Evolutionary conservation across 2,888 invertebrate species (phyloP), one percentile per base, ranked within the genome.

Genomic region (Hemicrepidius hirtus): DNA sequence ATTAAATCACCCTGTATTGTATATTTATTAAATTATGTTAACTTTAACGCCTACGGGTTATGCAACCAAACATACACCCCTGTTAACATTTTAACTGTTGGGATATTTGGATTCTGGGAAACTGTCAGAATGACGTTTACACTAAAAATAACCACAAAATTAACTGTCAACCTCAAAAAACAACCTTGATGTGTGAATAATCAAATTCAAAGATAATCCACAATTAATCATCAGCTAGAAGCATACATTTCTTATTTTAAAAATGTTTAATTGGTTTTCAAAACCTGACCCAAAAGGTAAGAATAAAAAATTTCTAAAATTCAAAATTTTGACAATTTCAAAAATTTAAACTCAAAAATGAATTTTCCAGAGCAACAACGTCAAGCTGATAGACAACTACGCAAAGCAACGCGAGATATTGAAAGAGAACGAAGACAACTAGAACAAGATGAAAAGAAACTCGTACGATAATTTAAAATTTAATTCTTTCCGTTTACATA

Each of bases 391-490:
- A 89, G 92, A 70, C 92, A 92, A 59, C 86, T 97, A 20, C 89
- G 94, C 7, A 95, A 93, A 87, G 95, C 95, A 10, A 91, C 93
- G 7, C 88, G 97, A 77, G 97, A 96, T 79, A 89, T 97, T 77
- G 96, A 96, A 75, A 88, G 95, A 75, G 97, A 97, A 83, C 91
- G 94, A 78, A 87, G 90, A 64, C 92, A 94, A 75, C 86, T 97
- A 79, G 97, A 97, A 84, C 90, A 93, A 78, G 95, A 97, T 85
- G 97, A 97, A 84, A 96, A 96, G 79, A 95, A 96, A 88, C 86
- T 97, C 85, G 95, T 95, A 86, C 86, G 87, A n/a, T n/a, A n/a
- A n/a, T n/a, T n/a, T n/a, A n/a, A n/a, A 49, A 50, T 32, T 62
- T 44, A 10, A 59, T 24, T 6, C 9, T 49, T 9, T 10, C 2